Percentiles rank a stretch among this genome's conserved stretches.
Evolutionary conservation across 2,113 vertebrate species (phyloP).

Genomic region (Lota lota): DNA sequence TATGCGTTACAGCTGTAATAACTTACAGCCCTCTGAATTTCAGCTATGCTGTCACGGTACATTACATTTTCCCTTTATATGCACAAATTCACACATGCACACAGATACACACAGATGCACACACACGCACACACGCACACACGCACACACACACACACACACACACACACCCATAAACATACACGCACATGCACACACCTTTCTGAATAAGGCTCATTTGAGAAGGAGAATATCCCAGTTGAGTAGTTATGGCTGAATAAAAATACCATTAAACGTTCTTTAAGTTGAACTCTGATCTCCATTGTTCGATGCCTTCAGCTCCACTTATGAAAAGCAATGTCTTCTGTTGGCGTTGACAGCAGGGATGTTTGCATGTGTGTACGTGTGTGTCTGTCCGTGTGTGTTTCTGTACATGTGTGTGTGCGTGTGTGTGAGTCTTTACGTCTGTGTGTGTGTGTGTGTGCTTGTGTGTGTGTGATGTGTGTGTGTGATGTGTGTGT

Average conservation of each 20-base stretch:
- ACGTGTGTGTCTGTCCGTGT: constrained; percentile 8
- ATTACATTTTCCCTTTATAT: constrained; percentile 42
- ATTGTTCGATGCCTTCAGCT: constrained; percentile 15
- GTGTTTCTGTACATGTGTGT: constrained; percentile 14
- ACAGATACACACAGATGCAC: constrained; percentile 16
- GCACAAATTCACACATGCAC: constrained; percentile 9
- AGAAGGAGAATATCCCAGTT: constrained; percentile 28
- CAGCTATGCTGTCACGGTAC: constrained; percentile 51
- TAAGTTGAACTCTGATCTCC: constrained; percentile 28
- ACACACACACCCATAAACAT: no score
- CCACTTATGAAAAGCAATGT: constrained; percentile 31
- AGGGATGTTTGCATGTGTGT: constrained; percentile 28
- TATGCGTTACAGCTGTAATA: constrained; percentile 58
- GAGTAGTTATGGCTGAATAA: constrained; percentile 7
- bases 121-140: neutral
- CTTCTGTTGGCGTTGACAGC: constrained; percentile 48
- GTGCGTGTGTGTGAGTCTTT: neutral
- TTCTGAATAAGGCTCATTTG: constrained; percentile 16
- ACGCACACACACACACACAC: neutral
- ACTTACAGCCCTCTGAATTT: constrained; percentile 58
- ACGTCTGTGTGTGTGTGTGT: neutral
- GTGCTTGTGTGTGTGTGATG: constrained; percentile 5
- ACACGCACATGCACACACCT: constrained; percentile 17
- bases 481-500: neutral
- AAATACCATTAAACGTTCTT: constrained; percentile 18